Base-by-base conservation (phyloP, 2,888 invertebrate genomes). In the Heterodera filipjevi region DNA sequence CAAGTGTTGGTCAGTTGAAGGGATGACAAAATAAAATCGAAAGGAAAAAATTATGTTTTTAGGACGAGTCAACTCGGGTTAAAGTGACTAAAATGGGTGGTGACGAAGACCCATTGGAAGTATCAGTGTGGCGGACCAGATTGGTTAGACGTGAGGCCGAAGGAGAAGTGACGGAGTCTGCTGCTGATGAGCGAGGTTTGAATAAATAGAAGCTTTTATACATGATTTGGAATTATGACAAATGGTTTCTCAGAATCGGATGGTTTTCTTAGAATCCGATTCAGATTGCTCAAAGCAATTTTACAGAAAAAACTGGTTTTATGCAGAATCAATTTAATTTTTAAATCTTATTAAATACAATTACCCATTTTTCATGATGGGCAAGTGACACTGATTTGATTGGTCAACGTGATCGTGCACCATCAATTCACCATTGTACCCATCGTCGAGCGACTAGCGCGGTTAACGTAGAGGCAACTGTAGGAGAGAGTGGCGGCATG, bases 81-180 rank as follows among this genome's bases (percentile, higher is more conserved):
- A 72, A 79, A 59, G 59, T 80, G 44, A 78, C 71, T 27, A 80
- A 80, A 32, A 73, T 70, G 35, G 80, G 80, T 16, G 64, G 72
- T 12, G 71, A 76, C 35, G 75, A 68, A 32, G 80, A 76, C 46
- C 80, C 80, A 0, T 64, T 80, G 46, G 80, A 80, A 71, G 79
- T 80, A 12, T 35, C 59, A 22, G 78, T 80, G n/a, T 70, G 71
- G 64, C 80, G 80, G n/a, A 35, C 71, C 44, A 70, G 79, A 12
- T 84, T 84, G 2, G 82, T 85, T 32, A 82, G 35, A 30, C 46
- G 82, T 5, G 68, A 81, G 32, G 66, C 78, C 10, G 80, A 82
- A 6, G 85, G 85, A 71, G 22, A 59, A 10, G 84, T 83, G 46
- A 85, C 85, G 46, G 82, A 84, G 75, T 71, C 83, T 39, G 83